These are phyloP conservation scores for Sorex araneus DNA, from an alignment of 2,113 vertebrate genomes.

Conservation along the genomic window DNA sequence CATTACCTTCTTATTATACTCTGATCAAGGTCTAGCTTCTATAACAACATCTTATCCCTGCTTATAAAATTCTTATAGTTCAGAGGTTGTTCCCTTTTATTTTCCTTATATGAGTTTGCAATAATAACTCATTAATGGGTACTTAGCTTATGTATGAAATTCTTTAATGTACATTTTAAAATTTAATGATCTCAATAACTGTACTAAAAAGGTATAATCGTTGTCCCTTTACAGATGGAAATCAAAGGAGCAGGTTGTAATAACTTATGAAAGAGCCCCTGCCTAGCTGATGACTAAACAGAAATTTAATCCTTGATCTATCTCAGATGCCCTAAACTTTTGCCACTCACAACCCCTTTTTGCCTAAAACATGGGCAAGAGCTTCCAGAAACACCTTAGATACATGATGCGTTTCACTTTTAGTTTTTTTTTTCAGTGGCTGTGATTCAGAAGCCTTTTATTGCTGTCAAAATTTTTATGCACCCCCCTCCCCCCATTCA, in stretches of 20 bases:
- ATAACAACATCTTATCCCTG: not conserved
- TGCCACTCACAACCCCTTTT: too few species aligned
- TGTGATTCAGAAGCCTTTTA: too few species aligned
- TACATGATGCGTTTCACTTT: too few species aligned
- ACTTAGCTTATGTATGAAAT: not conserved
- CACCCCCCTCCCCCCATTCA: too few species aligned
- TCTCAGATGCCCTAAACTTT: too few species aligned
- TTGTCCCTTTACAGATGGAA: conserved; percentile 5
- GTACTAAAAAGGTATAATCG: not conserved
- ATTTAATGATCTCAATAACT: not conserved
- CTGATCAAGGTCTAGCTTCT: not conserved
- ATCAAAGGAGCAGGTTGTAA: not conserved
- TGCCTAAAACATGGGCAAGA: too few species aligned
- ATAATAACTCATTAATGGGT: conserved; percentile 6
- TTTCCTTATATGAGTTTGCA: conserved; percentile 3
- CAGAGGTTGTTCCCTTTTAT: not conserved
- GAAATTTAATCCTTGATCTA: not conserved
- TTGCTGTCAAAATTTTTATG: too few species aligned
- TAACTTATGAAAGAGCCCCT: not conserved
- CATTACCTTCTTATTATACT: not conserved
- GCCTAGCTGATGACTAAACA: not conserved
- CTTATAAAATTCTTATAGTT: not conserved
- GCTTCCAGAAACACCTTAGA: too few species aligned
- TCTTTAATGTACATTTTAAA: not conserved
- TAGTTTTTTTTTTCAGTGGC: too few species aligned